phyloP scores from a whole-genome alignment of 2,888 invertebrate genomes.

The Hirtodrosophila alboralis region DNA sequence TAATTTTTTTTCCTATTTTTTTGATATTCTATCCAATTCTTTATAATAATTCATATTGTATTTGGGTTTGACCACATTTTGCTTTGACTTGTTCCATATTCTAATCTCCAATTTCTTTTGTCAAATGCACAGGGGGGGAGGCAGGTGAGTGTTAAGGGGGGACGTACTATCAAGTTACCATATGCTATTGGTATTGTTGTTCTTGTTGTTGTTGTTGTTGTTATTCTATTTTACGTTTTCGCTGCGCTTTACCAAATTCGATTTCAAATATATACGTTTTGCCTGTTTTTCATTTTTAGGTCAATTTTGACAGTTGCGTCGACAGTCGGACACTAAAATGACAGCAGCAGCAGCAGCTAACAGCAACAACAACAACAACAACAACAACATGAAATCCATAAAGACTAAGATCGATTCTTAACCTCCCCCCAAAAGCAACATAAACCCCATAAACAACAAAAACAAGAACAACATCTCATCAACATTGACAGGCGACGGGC shows the following conservation, averaged over 20 bases:
- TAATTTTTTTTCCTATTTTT: no score
- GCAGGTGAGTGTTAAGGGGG: background rate
- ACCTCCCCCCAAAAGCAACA: background rate
- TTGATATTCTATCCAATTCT: slow-evolving; percentile 22
- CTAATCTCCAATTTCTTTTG: slow-evolving; percentile 66
- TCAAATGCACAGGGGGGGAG: background rate
- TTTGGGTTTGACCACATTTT: slow-evolving; percentile 40
- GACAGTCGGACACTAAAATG: slow-evolving; percentile 63
- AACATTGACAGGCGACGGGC: slow-evolving; percentile 67
- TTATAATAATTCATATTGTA: slow-evolving; percentile 26
- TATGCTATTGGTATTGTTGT: slow-evolving; percentile 8
- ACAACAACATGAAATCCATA: slow-evolving; percentile 25
- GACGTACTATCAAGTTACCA: slow-evolving; percentile 59
- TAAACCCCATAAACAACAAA: slow-evolving; percentile 14
- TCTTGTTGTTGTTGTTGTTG: slow-evolving; percentile 4
- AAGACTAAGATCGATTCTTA: slow-evolving; percentile 43
- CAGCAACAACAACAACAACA: slow-evolving; percentile 18
- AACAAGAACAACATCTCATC: slow-evolving; percentile 37
- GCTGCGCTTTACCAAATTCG: slow-evolving; percentile 53
- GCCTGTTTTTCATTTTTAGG: slow-evolving; percentile 56
- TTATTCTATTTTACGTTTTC: slow-evolving; percentile 9
- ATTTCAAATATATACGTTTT: slow-evolving; percentile 51
- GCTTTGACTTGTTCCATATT: slow-evolving; percentile 41
- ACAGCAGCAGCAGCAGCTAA: slow-evolving; percentile 66
- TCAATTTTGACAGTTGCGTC: slow-evolving; percentile 73